These are phyloP conservation scores for Leucoraja erinaceus DNA, from an alignment of 2,113 vertebrate genomes.

Conservation along the genomic window DNA sequence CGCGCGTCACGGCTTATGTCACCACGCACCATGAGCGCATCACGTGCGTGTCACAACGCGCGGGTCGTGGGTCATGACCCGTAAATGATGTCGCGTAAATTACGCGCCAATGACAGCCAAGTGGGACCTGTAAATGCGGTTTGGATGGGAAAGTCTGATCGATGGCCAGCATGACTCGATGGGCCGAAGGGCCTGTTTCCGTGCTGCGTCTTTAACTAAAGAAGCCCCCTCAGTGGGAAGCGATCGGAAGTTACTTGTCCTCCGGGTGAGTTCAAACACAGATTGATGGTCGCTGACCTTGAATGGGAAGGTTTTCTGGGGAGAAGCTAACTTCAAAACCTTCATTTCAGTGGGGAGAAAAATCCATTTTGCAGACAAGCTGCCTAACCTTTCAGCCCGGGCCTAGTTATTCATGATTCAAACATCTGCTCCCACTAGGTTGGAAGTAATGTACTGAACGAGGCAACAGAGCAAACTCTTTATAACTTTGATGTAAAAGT, in stretches of 20 bases:
- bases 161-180: too few species aligned
- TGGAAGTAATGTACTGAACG: background rate
- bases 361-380: slow-evolving; percentile 20
- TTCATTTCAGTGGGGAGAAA: background rate
- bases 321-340: background rate
- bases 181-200: too few species aligned
- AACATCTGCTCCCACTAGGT: background rate
- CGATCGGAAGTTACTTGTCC: background rate
- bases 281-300: background rate
- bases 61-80: too few species aligned
- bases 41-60: too few species aligned
- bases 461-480: slow-evolving; percentile 5
- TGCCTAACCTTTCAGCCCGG: slow-evolving; percentile 2
- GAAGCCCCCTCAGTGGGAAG: background rate
- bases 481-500: slow-evolving; percentile 33
- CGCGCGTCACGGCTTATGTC: too few species aligned
- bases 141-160: too few species aligned
- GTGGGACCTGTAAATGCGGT: too few species aligned
- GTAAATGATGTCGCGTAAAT: too few species aligned
- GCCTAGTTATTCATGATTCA: slow-evolving; percentile 1
- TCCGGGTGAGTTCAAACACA: background rate
- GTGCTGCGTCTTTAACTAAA: too few species aligned
- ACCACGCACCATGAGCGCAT: too few species aligned
- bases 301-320: background rate
- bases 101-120: too few species aligned